phyloP scores from a whole-genome alignment of 2,113 vertebrate species.

The Aleadryas rufinucha region DNA sequence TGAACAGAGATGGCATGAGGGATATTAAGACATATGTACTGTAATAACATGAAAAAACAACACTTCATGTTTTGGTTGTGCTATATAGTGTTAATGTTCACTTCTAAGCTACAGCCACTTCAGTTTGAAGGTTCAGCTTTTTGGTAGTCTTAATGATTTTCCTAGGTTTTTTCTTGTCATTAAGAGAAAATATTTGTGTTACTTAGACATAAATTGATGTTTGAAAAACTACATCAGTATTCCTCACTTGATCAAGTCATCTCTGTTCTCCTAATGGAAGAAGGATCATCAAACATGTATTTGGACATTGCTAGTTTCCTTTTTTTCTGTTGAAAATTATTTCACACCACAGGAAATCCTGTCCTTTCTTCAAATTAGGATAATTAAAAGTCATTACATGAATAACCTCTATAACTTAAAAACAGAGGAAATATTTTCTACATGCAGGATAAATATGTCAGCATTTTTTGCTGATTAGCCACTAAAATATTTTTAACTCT shows the following conservation, averaged over 20 bases:
- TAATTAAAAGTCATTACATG: neutral
- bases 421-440: neutral
- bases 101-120: neutral
- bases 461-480: neutral
- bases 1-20: neutral
- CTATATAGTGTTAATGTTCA: rapidly evolving
- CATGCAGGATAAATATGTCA: neutral
- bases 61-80: neutral
- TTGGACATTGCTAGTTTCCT: neutral
- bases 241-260: neutral
- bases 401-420: neutral
- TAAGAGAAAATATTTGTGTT: neutral
- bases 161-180: neutral
- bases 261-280: neutral
- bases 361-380: neutral
- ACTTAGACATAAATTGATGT: neutral
- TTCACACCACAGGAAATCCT: neutral
- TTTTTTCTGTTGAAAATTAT: neutral
- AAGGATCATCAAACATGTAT: neutral
- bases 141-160: neutral
- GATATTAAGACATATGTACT: neutral
- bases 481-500: neutral
- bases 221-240: neutral
- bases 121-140: neutral
- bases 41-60: neutral